Evolutionary conservation across 2,797 vertebrate species (phyloP).

Genomic region (Phylloscopus collybita): DNA sequence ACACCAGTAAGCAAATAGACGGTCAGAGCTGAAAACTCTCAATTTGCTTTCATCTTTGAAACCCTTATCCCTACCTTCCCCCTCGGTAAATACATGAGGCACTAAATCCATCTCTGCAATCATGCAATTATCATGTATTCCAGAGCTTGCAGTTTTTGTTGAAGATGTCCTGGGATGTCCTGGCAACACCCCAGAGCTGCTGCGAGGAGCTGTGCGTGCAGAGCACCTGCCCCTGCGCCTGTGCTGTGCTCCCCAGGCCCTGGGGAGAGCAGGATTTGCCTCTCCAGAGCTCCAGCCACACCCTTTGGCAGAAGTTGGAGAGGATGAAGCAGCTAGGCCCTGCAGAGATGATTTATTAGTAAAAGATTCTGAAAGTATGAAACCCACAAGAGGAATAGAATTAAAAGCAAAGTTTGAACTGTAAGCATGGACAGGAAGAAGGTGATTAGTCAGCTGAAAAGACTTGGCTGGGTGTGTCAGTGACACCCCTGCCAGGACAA

Average conservation of each 20-base stretch:
- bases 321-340: no score
- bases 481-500: no score
- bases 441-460: no score
- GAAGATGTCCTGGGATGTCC: neutral
- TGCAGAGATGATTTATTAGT: no score
- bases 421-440: no score
- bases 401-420: no score
- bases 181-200: neutral
- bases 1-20: neutral
- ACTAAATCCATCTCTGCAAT: neutral
- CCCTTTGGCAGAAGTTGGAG: no score
- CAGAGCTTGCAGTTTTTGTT: neutral
- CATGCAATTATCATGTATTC: neutral
- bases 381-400: no score
- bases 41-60: neutral
- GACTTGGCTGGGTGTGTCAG: no score
- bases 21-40: neutral
- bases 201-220: neutral
- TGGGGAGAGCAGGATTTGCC: neutral
- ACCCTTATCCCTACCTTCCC: neutral
- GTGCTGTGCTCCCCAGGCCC: neutral
- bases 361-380: no score
- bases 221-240: neutral
- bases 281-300: neutral
- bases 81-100: neutral